These are phyloP conservation scores for Myotis daubentonii DNA, from an alignment of 2,797 vertebrate genomes.

Conservation along the genomic window DNA sequence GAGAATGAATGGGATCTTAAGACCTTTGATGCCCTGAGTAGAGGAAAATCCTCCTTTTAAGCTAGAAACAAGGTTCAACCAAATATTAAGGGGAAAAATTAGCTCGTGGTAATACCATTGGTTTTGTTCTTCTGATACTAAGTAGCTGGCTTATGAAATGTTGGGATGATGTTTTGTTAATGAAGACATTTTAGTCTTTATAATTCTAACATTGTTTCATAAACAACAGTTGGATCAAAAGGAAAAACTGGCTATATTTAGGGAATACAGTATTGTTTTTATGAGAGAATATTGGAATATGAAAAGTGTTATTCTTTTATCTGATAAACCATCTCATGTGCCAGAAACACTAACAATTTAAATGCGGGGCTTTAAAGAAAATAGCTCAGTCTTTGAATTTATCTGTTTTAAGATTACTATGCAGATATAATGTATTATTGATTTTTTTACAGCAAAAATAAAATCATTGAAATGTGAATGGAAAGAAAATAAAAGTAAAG, in stretches of 20 bases:
- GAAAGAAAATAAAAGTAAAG: slow-evolving; percentile 30
- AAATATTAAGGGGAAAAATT: not conserved
- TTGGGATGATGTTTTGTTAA: slow-evolving; percentile 58
- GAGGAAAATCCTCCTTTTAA: slow-evolving; percentile 32
- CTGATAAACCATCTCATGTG: slow-evolving; percentile 1
- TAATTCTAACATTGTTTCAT: slow-evolving; percentile 45
- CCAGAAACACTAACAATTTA: slow-evolving; percentile 35
- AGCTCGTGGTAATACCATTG: not conserved
- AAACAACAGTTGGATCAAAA: slow-evolving; percentile 58
- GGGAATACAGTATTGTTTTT: slow-evolving; percentile 11
- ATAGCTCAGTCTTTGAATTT: slow-evolving; percentile 41
- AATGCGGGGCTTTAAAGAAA: slow-evolving; percentile 32
- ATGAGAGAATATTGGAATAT: not conserved
- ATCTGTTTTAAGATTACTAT: slow-evolving; percentile 47
- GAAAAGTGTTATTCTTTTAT: slow-evolving; percentile 6
- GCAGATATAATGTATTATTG: not conserved
- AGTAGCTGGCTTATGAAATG: slow-evolving; percentile 25
- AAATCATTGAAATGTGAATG: not conserved
- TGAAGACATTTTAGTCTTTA: slow-evolving; percentile 42
- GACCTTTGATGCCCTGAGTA: not conserved
- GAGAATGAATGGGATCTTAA: slow-evolving; percentile 66
- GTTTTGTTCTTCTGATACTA: slow-evolving; percentile 1
- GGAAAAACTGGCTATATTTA: slow-evolving; percentile 29
- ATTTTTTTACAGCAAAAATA: slow-evolving; percentile 10
- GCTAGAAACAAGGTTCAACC: not conserved